Conservation (phyloP, 2,113 vertebrate genomes). For the Narcine bancroftii region DNA sequence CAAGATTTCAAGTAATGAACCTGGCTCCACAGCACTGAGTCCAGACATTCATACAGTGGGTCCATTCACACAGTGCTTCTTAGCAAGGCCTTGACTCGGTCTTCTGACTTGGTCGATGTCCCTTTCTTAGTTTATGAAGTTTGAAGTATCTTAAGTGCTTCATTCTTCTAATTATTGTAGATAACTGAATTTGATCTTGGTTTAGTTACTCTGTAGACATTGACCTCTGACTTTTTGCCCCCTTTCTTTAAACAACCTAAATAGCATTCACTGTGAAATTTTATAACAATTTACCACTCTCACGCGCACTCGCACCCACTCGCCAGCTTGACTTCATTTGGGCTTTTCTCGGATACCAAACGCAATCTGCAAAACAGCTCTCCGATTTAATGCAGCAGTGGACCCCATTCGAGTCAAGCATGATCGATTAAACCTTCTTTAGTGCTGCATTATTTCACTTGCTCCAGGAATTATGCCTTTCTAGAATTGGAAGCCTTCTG, state of each 20-base stretch:
- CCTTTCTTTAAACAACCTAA: conserved; percentile 83
- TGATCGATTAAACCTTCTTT: conserved; percentile 99
- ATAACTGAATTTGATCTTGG: conserved; percentile 51
- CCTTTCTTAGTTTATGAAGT: conserved; percentile 62
- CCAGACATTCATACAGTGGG: conserved; percentile 82
- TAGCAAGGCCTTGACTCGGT: conserved; percentile 77
- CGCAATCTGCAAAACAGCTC: conserved; percentile 97
- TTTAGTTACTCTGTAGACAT: conserved; percentile 68
- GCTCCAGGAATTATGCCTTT: conserved; percentile 63
- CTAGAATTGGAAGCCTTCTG: conserved; percentile 99
- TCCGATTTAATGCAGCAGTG: conserved; percentile 98
- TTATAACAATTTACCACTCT: conserved; percentile 98
- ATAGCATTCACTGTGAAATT: conserved; percentile 88
- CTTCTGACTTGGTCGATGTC: conserved; percentile 57
- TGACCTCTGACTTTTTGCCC: conserved; percentile 76
- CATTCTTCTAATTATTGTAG: conserved; percentile 64
- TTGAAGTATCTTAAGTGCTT: conserved; percentile 72
- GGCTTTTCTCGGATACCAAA: conserved; percentile 92
- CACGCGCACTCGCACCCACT: conserved; percentile 99
- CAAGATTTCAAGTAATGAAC: conserved; percentile 69
- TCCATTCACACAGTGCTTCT: conserved; percentile 84
- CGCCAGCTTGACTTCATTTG: conserved; percentile 98
- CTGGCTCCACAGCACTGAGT: conserved; percentile 74
- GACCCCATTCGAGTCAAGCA: conserved; percentile 98
- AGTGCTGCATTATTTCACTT: conserved; percentile 97